Conservation (phyloP, 2,113 vertebrate species). For the Okapia johnstoni region DNA sequence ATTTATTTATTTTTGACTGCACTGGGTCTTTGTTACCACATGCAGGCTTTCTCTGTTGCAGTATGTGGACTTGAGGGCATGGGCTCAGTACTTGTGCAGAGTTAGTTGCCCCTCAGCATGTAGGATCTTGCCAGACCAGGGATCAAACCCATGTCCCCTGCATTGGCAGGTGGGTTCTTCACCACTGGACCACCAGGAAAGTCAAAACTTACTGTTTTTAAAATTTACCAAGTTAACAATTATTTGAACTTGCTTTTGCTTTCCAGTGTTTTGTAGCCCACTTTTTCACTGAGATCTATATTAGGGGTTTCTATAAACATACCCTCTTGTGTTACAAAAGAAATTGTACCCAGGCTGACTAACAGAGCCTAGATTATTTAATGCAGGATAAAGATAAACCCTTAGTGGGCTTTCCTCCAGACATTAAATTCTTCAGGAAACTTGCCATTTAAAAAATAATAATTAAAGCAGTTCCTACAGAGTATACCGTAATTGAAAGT, state of each 20-base stretch:
- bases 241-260: background rate
- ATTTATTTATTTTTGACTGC: background rate
- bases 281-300: background rate
- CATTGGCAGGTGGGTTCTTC: background rate
- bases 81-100: background rate
- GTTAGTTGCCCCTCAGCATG: background rate
- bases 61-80: background rate
- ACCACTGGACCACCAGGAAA: background rate
- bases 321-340: background rate
- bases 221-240: background rate
- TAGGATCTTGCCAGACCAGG: background rate
- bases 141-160: background rate
- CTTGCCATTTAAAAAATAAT: background rate
- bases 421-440: background rate
- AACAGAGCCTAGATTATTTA: background rate
- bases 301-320: background rate
- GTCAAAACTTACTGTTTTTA: background rate
- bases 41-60: background rate
- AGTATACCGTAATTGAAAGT: background rate
- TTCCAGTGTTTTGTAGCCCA: background rate
- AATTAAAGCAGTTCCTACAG: background rate
- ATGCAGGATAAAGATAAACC: background rate
- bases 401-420: background rate
- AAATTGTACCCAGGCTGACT: background rate
- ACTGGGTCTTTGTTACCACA: background rate